Evolutionary conservation across 2,113 vertebrate species (phyloP).

Genomic region (Gymnocephalus cernua): DNA sequence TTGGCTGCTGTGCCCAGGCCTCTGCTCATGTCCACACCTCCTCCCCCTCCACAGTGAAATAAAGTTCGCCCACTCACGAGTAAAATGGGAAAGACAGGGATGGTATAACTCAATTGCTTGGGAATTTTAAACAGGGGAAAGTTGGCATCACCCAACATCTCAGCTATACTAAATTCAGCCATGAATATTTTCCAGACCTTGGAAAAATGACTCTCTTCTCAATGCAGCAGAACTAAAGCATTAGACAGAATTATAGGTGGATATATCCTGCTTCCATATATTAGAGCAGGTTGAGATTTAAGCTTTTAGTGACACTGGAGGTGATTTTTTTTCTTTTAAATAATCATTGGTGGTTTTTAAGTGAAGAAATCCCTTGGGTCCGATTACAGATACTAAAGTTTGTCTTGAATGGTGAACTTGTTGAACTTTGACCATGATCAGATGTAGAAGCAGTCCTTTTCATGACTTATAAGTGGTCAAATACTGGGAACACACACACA

Average conservation of each 20-base stretch:
- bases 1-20: conserved; percentile 24
- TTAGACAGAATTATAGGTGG: conserved; percentile 53
- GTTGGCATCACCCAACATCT: conserved; percentile 78
- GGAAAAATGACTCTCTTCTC: conserved; percentile 73
- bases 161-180: conserved; percentile 76
- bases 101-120: conserved; percentile 81
- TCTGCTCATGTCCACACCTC: conserved; percentile 28
- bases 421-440: conserved; percentile 73
- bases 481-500: conserved; percentile 62
- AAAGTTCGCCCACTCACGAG: conserved; percentile 72
- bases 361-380: conserved; percentile 9
- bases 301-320: conserved; percentile 19
- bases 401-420: conserved; percentile 46
- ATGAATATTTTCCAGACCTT: conserved; percentile 81
- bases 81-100: conserved; percentile 79
- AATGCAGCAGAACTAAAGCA: conserved; percentile 65
- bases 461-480: conserved; percentile 74
- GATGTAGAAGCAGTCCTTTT: conserved; percentile 69
- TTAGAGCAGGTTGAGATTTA: conserved; percentile 61
- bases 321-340: conserved; percentile 7
- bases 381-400: conserved; percentile 18
- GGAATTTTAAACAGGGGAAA: conserved; percentile 87
- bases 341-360: conserved; percentile 4
- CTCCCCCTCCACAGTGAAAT: conserved; percentile 58
- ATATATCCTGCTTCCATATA: conserved; percentile 47